Conservation (phyloP, 2,113 vertebrate species). For the Baryphthengus martii region DNA sequence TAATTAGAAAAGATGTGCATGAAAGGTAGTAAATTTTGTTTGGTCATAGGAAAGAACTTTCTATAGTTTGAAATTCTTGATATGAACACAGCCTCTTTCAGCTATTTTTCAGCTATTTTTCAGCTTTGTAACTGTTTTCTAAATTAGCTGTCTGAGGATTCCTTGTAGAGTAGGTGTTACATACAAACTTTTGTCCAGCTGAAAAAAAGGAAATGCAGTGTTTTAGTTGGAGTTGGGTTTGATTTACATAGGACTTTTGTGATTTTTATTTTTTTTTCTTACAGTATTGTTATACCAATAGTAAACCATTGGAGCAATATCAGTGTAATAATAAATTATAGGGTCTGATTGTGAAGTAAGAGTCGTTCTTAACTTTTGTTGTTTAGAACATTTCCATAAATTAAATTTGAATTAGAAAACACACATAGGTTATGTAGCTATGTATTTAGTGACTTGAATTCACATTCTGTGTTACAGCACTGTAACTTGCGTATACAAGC, state of each 20-base stretch:
- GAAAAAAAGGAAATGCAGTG: not conserved
- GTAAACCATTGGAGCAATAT: not conserved
- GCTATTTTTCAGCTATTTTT: not conserved
- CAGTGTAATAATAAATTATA: not conserved
- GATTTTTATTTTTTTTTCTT: not conserved
- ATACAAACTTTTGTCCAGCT: not conserved
- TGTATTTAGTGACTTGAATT: not conserved
- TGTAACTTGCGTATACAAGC: not conserved
- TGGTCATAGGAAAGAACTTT: not conserved
- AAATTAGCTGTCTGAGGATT: not conserved
- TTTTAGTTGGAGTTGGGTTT: not conserved
- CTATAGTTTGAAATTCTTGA: not conserved
- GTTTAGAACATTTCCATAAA: not conserved
- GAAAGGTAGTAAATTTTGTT: not conserved
- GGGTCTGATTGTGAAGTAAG: not conserved
- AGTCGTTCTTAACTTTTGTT: not conserved
- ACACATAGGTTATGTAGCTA: not conserved
- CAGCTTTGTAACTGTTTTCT: not conserved
- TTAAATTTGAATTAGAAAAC: not conserved
- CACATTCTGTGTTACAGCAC: not conserved
- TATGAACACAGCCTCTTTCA: rapidly evolving
- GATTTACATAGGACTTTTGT: not conserved
- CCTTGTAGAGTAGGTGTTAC: not conserved
- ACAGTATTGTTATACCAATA: not conserved
- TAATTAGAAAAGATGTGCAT: not conserved